A percentile compares a stretch with the other conserved stretches of the same genome.
Evolutionary conservation across 2,888 invertebrate species (phyloP).

Genomic region (Sthenelais limicola): DNA sequence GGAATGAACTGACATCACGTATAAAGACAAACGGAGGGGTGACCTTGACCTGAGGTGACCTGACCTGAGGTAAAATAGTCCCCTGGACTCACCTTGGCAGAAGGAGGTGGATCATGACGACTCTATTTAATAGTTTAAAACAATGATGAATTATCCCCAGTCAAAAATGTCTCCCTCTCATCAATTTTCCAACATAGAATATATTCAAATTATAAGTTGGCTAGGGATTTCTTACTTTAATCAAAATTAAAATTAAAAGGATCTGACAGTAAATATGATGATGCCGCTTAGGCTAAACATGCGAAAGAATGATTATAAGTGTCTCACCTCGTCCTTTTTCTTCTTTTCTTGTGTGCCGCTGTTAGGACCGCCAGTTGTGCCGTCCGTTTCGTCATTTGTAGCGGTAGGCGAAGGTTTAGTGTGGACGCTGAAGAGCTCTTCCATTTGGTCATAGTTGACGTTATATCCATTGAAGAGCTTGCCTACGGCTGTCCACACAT

Average conservation of each 20-base stretch:
- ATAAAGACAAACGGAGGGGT: too few relatives aligned
- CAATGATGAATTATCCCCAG: too few relatives aligned
- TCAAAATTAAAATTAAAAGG: background rate
- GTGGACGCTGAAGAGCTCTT: conserved; percentile 65
- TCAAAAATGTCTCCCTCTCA: too few relatives aligned
- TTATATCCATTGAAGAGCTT: conserved; percentile 62
- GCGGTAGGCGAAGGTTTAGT: conserved; percentile 42
- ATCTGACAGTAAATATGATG: background rate
- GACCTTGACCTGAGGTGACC: too few relatives aligned
- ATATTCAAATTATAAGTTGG: background rate
- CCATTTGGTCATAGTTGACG: conserved; percentile 69
- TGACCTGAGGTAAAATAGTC: too few relatives aligned
- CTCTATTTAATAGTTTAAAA: conserved; percentile 37
- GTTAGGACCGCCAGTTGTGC: background rate
- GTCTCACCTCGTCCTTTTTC: conserved; percentile 58
- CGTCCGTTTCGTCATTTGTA: background rate
- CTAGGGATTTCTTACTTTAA: background rate
- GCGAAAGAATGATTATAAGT: background rate
- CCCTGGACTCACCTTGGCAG: conserved; percentile 36
- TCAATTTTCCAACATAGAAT: too few relatives aligned
- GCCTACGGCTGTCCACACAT: conserved; percentile 87
- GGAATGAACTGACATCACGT: too few relatives aligned
- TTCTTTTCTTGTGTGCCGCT: conserved; percentile 56
- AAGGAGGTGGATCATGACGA: conserved; percentile 30
- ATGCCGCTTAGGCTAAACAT: background rate